These are phyloP conservation scores for Drosophila tsacasi DNA, from an alignment of 1,140 invertebrate species.

Conservation along the genomic window DNA sequence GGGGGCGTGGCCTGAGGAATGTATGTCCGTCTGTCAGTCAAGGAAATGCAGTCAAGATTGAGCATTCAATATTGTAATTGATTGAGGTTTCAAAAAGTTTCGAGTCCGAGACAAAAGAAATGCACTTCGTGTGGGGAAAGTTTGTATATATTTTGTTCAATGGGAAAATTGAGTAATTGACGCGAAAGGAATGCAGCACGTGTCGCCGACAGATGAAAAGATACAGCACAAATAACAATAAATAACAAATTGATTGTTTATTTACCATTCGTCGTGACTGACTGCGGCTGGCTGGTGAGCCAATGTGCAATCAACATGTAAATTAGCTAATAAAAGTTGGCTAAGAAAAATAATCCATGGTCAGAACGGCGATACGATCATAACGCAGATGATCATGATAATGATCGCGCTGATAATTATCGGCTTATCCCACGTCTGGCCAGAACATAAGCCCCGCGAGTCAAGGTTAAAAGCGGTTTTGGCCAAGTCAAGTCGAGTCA, in stretches of 20 bases:
- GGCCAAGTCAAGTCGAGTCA: slow-evolving; percentile 12
- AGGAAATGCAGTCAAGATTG: slow-evolving; percentile 71
- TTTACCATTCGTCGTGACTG: slow-evolving; percentile 55
- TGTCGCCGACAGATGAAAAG: slow-evolving; percentile 18
- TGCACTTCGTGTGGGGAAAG: slow-evolving; percentile 54
- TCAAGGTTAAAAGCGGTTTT: slow-evolving; percentile 36
- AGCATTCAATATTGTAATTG: slow-evolving; percentile 67
- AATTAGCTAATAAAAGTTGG: slow-evolving; percentile 67
- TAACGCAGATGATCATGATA: slow-evolving; percentile 42
- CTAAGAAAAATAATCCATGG: slow-evolving; percentile 22
- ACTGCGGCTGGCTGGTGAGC: slow-evolving; percentile 26
- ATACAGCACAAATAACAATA: slow-evolving; percentile 65
- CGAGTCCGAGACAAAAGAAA: slow-evolving; percentile 65
- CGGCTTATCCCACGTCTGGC: slow-evolving; percentile 60
- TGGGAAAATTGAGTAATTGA: slow-evolving; percentile 38
- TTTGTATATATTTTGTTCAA: slow-evolving; percentile 15
- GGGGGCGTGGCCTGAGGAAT: slow-evolving; percentile 42
- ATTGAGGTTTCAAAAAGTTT: slow-evolving; percentile 49
- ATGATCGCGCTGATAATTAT: slow-evolving; percentile 48
- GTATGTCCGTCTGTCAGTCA: slow-evolving; percentile 31
- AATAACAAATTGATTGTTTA: slow-evolving; percentile 68
- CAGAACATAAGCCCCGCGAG: slow-evolving; percentile 41
- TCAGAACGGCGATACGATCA: slow-evolving; percentile 27
- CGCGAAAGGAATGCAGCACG: slow-evolving; percentile 44
- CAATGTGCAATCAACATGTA: slow-evolving; percentile 71